Evolutionary conservation across 2,113 vertebrate genomes (phyloP), one percentile per base, ranked within the genome.

Genomic region (Tragulus kanchil): DNA sequence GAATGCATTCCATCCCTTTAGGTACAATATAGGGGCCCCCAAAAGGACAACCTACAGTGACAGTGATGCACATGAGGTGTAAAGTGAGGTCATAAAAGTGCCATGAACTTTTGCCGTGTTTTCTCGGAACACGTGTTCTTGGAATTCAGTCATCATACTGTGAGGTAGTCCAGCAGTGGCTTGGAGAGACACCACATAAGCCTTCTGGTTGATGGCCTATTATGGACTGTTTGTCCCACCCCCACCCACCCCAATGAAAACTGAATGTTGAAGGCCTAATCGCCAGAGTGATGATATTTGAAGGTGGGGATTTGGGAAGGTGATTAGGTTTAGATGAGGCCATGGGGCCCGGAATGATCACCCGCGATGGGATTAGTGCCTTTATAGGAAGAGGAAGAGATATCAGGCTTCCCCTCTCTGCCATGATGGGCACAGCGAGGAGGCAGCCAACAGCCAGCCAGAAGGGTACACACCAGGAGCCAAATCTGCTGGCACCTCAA

Each of bases 301-400:
- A 65, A 69, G 36, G 36, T n/a, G 36, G 78, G 52, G 2, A 4
- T n/a, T 50, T 67, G 48, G 54, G 36, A n/a, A 1, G 9, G 21
- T 65, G 23, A 45, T 86, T 67, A 59, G 42, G 62, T 50, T 48
- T 79, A 58, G 6, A 25, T 36, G 73, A 48, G 50, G 28, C 50
- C 61, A 26, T 2, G 0, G 56, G 5, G 26, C 6, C 0, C 0
- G 10, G 14, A 12, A 3, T 10, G 5, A 15, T 23, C 42, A 15
- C 36, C 26, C 15, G 8, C 28, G 52, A 48, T 69, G 52, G 42
- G 15, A 28, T 79, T 79, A 15, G 36, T 5, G 8, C 36, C 28
- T 0, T 93, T 50, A 12, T 2, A 50, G 31, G 23, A 65, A 81
- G 61, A 79, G 21, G 28, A 13, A 65, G 50, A 26, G 61, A 26